These are phyloP conservation scores for Patella ulyssiponensis DNA, from an alignment of 2,888 invertebrate species.

Conservation along the genomic window DNA sequence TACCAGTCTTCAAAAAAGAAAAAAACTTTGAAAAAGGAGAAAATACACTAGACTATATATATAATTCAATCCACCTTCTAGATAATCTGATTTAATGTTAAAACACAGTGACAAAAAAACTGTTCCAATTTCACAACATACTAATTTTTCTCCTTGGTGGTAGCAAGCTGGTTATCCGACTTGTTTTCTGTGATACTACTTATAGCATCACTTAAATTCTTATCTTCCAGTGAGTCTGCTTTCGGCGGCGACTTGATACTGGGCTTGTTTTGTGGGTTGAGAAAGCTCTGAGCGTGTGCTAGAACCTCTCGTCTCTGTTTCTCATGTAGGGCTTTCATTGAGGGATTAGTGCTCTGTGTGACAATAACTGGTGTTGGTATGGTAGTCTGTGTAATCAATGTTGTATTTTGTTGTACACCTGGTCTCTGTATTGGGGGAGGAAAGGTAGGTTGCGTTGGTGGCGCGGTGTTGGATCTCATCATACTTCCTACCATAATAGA, in stretches of 20 bases:
- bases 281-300: slow-evolving; percentile 65
- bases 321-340: slow-evolving; percentile 55
- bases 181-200: background rate
- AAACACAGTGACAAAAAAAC: no score
- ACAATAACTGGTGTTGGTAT: slow-evolving; percentile 23
- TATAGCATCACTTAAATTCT: background rate
- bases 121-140: no score
- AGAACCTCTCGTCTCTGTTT: slow-evolving; percentile 65
- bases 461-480: slow-evolving; percentile 41
- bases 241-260: slow-evolving; percentile 36
- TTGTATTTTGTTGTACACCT: slow-evolving; percentile 34
- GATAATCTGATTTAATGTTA: no score
- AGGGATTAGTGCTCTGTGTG: background rate
- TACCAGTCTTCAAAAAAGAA: no score
- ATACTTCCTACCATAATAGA: slow-evolving; percentile 60
- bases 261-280: slow-evolving; percentile 60
- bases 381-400: slow-evolving; percentile 20
- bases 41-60: no score
- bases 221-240: background rate
- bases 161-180: background rate
- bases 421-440: slow-evolving; percentile 64
- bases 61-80: no score
- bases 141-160: background rate
- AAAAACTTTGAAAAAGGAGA: no score
- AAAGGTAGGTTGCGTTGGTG: slow-evolving; percentile 47